phyloP scores from a whole-genome alignment of 2,888 invertebrate species.

The Oasisia sp. region DNA sequence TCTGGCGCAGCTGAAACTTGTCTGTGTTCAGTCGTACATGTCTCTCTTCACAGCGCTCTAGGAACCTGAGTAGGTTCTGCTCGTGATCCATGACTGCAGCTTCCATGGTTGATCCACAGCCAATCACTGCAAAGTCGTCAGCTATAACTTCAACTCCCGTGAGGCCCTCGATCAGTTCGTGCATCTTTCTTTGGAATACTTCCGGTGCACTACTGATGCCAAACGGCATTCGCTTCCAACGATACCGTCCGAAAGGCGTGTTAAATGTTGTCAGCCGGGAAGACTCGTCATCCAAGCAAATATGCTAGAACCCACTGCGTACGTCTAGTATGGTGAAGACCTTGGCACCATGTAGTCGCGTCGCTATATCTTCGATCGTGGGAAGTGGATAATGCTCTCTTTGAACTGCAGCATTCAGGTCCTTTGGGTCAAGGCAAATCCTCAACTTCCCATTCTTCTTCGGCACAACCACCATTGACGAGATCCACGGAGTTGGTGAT shows the following conservation, averaged over 20 bases:
- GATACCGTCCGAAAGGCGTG: conserved; percentile 42
- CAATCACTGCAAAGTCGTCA: conserved; percentile 44
- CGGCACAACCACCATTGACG: conserved; percentile 14
- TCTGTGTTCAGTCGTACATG: conserved; percentile 27
- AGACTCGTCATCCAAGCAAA: conserved; percentile 40
- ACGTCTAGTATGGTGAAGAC: too few relatives aligned
- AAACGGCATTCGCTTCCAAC: conserved; percentile 44
- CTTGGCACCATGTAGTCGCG: conserved; percentile 39
- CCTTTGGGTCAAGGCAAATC: conserved; percentile 28
- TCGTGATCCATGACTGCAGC: conserved; percentile 27
- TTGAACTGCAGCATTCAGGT: conserved; percentile 25
- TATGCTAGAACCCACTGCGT: conserved; percentile 42
- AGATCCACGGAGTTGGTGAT: conserved; percentile 29
- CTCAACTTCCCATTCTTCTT: conserved; percentile 23
- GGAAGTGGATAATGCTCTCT: conserved; percentile 24
- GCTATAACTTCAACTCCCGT: conserved; percentile 39
- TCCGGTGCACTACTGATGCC: conserved; percentile 41
- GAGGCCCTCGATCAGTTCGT: conserved; percentile 42
- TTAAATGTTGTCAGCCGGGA: conserved; percentile 42
- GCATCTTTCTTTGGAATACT: conserved; percentile 40
- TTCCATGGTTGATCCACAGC: conserved; percentile 31
- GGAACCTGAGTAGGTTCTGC: too few relatives aligned
- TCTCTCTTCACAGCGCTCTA: too few relatives aligned
- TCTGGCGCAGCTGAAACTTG: conserved; percentile 35
- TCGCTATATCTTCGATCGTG: conserved; percentile 37